These are phyloP conservation scores for Euphonia xanthogaster DNA, from an alignment of 2,797 vertebrate species.

Conservation along the genomic window DNA sequence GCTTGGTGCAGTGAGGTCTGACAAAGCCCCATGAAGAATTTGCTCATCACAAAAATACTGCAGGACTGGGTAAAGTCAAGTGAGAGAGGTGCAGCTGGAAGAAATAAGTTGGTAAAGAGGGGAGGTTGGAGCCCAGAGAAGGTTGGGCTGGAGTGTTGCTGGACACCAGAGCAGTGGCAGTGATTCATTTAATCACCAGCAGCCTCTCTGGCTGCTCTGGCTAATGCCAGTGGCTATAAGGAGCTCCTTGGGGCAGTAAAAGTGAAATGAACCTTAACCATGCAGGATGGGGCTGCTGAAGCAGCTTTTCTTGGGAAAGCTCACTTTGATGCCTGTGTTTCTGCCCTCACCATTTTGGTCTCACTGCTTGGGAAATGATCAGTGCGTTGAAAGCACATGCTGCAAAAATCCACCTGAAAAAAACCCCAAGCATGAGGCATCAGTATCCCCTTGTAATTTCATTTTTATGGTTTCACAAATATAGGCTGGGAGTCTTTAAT, in stretches of 20 bases:
- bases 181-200: not conserved
- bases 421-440: not conserved
- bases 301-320: not conserved
- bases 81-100: not conserved
- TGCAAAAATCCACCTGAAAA: not conserved
- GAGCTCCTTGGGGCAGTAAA: not conserved
- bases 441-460: not conserved
- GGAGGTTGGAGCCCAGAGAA: not conserved
- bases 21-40: not conserved
- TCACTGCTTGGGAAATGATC: not conserved
- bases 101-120: not conserved
- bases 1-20: not conserved
- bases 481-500: not conserved
- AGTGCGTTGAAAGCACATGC: not conserved
- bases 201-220: not conserved
- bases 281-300: not conserved
- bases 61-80: not conserved
- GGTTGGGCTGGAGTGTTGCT: rapidly evolving
- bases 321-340: rapidly evolving
- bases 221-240: not conserved
- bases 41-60: not conserved
- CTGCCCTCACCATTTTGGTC: not conserved
- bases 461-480: not conserved
- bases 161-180: not conserved
- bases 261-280: not conserved